Conservation (phyloP, 2,113 vertebrate genomes). For the Plestiodon gilberti region DNA sequence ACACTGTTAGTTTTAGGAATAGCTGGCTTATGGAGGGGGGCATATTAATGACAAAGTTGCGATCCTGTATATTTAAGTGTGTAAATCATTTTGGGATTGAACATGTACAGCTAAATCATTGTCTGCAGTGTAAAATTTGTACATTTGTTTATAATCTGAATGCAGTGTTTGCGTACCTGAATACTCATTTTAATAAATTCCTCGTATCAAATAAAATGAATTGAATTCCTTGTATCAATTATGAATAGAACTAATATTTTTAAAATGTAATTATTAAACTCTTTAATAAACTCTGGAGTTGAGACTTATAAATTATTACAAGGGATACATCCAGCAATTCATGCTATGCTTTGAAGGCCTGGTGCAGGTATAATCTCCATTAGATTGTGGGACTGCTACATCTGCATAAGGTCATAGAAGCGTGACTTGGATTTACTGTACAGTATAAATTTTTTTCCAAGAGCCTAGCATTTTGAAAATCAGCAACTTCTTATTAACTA, state of each 20-base stretch:
- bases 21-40: not conserved
- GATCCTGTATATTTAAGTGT: not conserved
- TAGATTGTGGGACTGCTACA: too few species aligned
- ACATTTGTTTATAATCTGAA: constrained; percentile 67
- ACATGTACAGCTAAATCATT: constrained; percentile 12
- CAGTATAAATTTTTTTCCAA: not conserved
- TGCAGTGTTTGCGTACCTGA: constrained; percentile 22
- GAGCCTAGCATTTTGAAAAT: not conserved
- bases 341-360: too few species aligned
- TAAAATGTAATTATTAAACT: not conserved
- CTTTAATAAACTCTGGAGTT: not conserved
- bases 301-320: too few species aligned
- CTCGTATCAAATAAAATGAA: not conserved
- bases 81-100: constrained; percentile 15
- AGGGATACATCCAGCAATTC: too few species aligned
- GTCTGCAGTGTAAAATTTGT: constrained; percentile 69
- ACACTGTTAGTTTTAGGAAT: not conserved
- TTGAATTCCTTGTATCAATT: constrained; percentile 38
- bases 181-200: constrained; percentile 13
- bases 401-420: too few species aligned
- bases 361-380: too few species aligned
- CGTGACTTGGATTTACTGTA: too few species aligned
- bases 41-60: not conserved
- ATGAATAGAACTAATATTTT: not conserved
- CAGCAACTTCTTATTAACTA: not conserved